Base-by-base conservation (phyloP, 1,140 invertebrate genomes). In the Harlomillsia oculata region DNA sequence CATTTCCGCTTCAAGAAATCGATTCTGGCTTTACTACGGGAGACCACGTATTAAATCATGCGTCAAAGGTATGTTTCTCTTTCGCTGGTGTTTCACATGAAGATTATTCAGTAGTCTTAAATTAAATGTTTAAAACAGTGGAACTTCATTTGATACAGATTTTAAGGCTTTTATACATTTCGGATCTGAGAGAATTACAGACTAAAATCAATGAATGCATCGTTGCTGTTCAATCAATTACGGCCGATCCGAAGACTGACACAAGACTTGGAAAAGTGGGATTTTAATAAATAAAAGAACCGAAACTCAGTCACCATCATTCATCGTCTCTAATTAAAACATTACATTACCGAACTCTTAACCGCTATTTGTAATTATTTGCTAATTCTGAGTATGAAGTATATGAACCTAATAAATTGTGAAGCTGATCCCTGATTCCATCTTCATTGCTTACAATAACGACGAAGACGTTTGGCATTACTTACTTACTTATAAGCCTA, bases 221-320 rank as follows among this genome's bases (percentile, higher is more conserved):
- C 68, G 94, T 97, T 2, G 78, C 79, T 53, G 87, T 95, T 1
- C 95, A 98, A 77, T 81, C 75, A 56, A 77, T 97, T 5, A 97
- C 94, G 14, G 93, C 94, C 8, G 86, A 98, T 80, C 95, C 95
- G 11, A 94, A 94, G 76, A 97, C 94, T 67, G 92, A 98, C 69
- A 92, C 90, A 2, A 84, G 81, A 70, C 75, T 98, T 23, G 93
- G 93, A 51, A 87, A 91, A 82, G 91, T 97, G 67, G 94, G 95
- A 59, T 74, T 56, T 23, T 54, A 40, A 44, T n/a, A n/a, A n/a
- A n/a, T n/a, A n/a, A n/a, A n/a, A n/a, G n/a, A n/a, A n/a, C n/a
- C n/a, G n/a, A n/a, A n/a, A n/a, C n/a, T n/a, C n/a, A n/a, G n/a
- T n/a, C n/a, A n/a, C n/a, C n/a, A n/a, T n/a, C n/a, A n/a, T n/a